Evolutionary conservation across 2,797 vertebrate genomes (phyloP).

Genomic region (Enteromius viviparus): DNA sequence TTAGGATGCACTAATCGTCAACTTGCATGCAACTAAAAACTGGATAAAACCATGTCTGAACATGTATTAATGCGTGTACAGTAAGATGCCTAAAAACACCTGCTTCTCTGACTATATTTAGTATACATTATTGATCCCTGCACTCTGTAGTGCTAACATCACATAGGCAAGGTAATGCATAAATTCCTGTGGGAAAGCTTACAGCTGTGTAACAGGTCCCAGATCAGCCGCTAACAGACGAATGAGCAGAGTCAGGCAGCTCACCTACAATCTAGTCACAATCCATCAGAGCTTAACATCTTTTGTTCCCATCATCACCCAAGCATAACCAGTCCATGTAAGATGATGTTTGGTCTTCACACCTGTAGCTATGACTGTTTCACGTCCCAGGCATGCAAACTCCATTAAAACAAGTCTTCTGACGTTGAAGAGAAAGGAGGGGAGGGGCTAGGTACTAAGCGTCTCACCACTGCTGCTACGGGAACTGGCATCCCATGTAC

Average conservation of each 20-base stretch:
- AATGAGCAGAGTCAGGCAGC: slow-evolving; percentile 38
- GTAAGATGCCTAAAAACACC: slow-evolving; percentile 36
- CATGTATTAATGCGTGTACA: slow-evolving; percentile 14
- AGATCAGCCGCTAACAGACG: slow-evolving; percentile 12
- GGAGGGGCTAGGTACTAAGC: slow-evolving; percentile 39
- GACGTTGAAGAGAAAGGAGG: slow-evolving; percentile 37
- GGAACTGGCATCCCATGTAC: slow-evolving; percentile 46
- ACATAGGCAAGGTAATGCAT: slow-evolving; percentile 17
- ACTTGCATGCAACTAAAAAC: slow-evolving; percentile 23
- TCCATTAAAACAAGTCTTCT: slow-evolving; percentile 33
- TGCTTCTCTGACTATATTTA: slow-evolving; percentile 46
- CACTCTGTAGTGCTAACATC: slow-evolving; percentile 45
- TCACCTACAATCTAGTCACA: slow-evolving; percentile 28
- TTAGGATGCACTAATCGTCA: not conserved
- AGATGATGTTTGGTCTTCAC: slow-evolving; percentile 31
- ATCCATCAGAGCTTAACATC: slow-evolving; percentile 30
- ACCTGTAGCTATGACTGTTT: slow-evolving; percentile 22
- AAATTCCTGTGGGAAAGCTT: slow-evolving; percentile 24
- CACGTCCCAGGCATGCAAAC: slow-evolving; percentile 18
- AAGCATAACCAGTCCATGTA: not conserved
- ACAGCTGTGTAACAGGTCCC: slow-evolving; percentile 27
- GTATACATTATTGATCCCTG: slow-evolving; percentile 67
- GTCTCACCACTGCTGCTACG: slow-evolving; percentile 37
- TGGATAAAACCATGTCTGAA: slow-evolving; percentile 11
- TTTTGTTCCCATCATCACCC: slow-evolving; percentile 33